These are phyloP conservation scores for Bursaphelenchus okinawaensis DNA, from an alignment of 2,888 invertebrate genomes.

Conservation along the genomic window DNA sequence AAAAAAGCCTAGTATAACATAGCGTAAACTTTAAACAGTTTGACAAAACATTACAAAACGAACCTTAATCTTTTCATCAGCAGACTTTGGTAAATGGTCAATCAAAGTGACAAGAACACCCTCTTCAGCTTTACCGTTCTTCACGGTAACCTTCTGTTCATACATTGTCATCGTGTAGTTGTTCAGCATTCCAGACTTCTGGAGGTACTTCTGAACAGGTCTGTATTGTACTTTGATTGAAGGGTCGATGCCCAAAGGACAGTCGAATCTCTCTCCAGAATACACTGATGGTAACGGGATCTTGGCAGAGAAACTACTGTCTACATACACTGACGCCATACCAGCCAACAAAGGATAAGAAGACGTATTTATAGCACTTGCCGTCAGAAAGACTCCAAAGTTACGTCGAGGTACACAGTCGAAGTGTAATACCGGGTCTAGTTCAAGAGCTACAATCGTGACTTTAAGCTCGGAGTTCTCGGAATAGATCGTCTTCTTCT, in stretches of 20 bases:
- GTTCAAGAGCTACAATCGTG: constrained; percentile 16
- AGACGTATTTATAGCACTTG: constrained; percentile 38
- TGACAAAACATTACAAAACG: not conserved
- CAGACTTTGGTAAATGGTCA: constrained; percentile 43
- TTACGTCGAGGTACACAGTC: constrained; percentile 31
- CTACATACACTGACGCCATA: constrained; percentile 41
- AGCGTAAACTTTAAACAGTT: not conserved
- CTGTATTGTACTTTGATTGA: constrained; percentile 58
- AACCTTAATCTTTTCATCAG: constrained; percentile 51
- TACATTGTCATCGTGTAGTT: constrained; percentile 21
- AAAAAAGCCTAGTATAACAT: not conserved
- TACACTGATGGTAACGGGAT: constrained; percentile 55
- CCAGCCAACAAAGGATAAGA: constrained; percentile 40
- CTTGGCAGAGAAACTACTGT: constrained; percentile 44
- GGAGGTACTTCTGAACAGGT: constrained; percentile 58
- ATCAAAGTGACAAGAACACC: constrained; percentile 35
- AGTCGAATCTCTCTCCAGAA: constrained; percentile 58
- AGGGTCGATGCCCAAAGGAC: constrained; percentile 59
- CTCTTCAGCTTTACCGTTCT: constrained; percentile 36
- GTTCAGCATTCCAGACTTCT: constrained; percentile 36
- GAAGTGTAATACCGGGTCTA: constrained; percentile 20
- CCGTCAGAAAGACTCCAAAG: constrained; percentile 41
- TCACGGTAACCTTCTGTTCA: constrained; percentile 40
- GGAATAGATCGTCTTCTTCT: constrained; percentile 54
- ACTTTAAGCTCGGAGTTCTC: constrained; percentile 56